Conservation (phyloP, 2,797 vertebrate genomes). For the Columba guinea region DNA sequence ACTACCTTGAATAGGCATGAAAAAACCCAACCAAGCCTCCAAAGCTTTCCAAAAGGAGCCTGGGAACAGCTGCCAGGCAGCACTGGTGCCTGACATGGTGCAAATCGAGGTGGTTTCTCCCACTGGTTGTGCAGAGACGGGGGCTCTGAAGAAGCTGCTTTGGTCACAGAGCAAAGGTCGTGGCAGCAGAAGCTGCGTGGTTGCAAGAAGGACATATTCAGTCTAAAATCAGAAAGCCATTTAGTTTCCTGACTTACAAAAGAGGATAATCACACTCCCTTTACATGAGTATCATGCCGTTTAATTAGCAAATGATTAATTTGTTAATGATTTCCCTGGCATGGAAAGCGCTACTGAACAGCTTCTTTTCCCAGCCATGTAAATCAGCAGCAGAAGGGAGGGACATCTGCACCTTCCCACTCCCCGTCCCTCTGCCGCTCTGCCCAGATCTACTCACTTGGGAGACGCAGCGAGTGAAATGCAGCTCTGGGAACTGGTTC, state of each 20-base stretch:
- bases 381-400: conserved; percentile 55
- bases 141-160: background rate
- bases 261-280: conserved; percentile 53
- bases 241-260: conserved; percentile 30
- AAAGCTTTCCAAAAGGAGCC: background rate
- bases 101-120: background rate
- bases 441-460: background rate
- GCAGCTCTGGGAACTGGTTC: background rate
- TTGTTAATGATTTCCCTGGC: conserved; percentile 70
- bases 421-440: background rate
- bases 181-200: background rate
- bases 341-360: conserved; percentile 51
- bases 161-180: fast-evolving
- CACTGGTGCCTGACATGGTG: background rate
- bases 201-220: background rate
- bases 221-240: conserved; percentile 14
- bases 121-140: background rate
- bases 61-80: background rate
- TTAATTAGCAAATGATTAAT: conserved; percentile 73
- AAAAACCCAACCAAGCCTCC: background rate
- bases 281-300: conserved; percentile 62
- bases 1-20: background rate
- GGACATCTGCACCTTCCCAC: conserved; percentile 41
- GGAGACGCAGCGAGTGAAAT: fast-evolving
- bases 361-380: conserved; percentile 52